phyloP scores from a whole-genome alignment of 2,113 vertebrate genomes.

The Melospiza georgiana region DNA sequence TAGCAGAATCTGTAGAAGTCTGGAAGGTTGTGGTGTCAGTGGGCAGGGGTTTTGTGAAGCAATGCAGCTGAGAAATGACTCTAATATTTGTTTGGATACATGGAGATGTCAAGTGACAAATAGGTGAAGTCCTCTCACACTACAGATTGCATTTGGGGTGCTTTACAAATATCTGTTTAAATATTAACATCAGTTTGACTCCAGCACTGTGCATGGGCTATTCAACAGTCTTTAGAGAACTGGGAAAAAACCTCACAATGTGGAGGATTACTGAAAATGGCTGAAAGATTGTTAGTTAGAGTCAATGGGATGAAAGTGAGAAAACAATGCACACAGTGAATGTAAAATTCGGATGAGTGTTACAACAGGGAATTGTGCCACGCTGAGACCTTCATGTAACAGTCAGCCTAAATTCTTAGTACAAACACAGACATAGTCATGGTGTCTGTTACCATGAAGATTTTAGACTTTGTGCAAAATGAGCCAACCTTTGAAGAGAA shows the following conservation, averaged over 20 bases:
- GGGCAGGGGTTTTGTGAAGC: neutral
- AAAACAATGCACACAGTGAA: neutral
- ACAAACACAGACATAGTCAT: neutral
- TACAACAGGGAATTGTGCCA: neutral
- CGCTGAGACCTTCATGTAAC: neutral
- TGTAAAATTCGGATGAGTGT: neutral
- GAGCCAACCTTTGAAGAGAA: neutral
- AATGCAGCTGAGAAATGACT: neutral
- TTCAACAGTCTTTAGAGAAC: conserved; percentile 1
- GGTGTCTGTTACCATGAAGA: neutral
- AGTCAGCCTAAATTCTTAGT: neutral
- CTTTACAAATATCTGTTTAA: neutral
- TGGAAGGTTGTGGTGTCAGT: neutral
- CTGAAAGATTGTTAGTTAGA: conserved; percentile 32
- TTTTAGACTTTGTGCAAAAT: neutral
- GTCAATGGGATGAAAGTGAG: conserved; percentile 26
- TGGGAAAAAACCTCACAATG: neutral
- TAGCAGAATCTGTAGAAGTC: neutral
- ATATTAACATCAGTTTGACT: neutral
- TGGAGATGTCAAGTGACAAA: neutral
- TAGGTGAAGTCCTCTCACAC: neutral
- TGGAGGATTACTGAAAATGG: conserved; percentile 4
- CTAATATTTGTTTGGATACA: neutral
- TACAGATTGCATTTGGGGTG: neutral
- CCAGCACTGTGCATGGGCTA: neutral